A percentile compares a stretch with the other conserved stretches of the same genome.
These are phyloP conservation scores for Lasioglossum vierecki DNA, from an alignment of 2,888 invertebrate genomes.

Conservation along the genomic window DNA sequence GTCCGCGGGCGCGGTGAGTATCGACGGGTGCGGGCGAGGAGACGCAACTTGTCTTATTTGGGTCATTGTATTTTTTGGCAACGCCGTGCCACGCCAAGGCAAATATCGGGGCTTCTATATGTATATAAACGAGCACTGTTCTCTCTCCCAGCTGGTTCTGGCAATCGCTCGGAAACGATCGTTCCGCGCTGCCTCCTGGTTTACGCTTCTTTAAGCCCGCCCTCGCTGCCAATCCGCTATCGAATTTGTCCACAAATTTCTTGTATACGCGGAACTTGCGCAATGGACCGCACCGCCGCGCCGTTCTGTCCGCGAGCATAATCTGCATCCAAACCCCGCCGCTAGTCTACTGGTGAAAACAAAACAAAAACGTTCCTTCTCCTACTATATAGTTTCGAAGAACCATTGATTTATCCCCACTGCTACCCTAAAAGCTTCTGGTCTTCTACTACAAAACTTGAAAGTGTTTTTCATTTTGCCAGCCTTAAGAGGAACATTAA, in stretches of 20 bases:
- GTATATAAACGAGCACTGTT: conserved; percentile 51
- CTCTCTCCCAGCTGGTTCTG: conserved; percentile 49
- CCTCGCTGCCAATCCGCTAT: conserved; percentile 37
- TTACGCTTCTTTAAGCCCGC: conserved; percentile 55
- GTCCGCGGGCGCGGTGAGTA: conserved; percentile 38
- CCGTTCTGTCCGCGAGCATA: not conserved
- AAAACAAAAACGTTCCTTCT: not conserved
- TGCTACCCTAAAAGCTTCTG: not conserved
- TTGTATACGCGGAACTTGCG: conserved; percentile 29
- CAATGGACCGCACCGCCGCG: not conserved
- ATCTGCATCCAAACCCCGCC: not conserved
- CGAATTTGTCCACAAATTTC: conserved; percentile 35
- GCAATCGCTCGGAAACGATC: conserved; percentile 59
- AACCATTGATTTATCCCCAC: not conserved
- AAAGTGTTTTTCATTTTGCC: no score
- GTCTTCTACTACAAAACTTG: not conserved
- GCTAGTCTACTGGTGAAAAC: not conserved
- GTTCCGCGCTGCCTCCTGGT: conserved; percentile 52
- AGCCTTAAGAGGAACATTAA: no score
- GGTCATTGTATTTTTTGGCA: conserved; percentile 68
- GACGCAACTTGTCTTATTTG: conserved; percentile 58
- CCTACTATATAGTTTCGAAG: not conserved
- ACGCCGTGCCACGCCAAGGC: conserved; percentile 23
- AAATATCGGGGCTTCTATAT: conserved; percentile 49
- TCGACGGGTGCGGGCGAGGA: conserved; percentile 37